Conservation (phyloP, 2,797 vertebrate genomes). For the Chiloscyllium punctatum region DNA sequence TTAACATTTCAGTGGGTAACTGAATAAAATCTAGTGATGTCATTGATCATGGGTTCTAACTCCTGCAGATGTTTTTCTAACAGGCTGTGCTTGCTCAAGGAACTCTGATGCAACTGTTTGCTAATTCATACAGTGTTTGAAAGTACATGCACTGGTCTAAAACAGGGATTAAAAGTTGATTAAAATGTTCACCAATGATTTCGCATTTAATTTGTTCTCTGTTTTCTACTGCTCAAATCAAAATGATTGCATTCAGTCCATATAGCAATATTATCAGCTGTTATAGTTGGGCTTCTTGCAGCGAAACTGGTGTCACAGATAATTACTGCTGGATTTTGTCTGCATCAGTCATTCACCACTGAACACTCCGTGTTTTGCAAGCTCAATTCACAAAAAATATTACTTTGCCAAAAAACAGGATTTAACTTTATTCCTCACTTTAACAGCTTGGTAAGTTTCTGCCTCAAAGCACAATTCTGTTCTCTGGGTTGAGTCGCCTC, state of each 20-base stretch:
- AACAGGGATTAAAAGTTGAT: background rate
- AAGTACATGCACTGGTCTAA: background rate
- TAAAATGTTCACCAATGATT: background rate
- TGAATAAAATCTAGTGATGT: background rate
- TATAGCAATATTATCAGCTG: background rate
- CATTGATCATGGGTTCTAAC: background rate
- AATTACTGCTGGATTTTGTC: constrained; percentile 5
- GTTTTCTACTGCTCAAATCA: background rate
- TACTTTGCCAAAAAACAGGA: constrained; percentile 21
- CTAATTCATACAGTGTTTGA: background rate
- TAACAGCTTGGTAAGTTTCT: constrained; percentile 37
- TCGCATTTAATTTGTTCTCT: background rate
- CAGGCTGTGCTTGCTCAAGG: background rate
- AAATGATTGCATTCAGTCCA: background rate
- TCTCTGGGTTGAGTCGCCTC: constrained; percentile 49
- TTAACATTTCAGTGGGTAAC: background rate
- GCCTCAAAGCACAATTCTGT: constrained; percentile 38
- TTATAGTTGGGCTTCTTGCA: background rate
- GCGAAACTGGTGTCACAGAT: background rate
- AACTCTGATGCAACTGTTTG: background rate
- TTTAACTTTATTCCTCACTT: constrained; percentile 38
- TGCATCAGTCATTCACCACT: constrained; percentile 10
- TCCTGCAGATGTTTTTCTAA: background rate
- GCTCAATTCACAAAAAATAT: background rate
- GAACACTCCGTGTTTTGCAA: background rate